These are phyloP conservation scores for Drosophila longiperda DNA, from an alignment of 2,888 invertebrate species.

Conservation along the genomic window DNA sequence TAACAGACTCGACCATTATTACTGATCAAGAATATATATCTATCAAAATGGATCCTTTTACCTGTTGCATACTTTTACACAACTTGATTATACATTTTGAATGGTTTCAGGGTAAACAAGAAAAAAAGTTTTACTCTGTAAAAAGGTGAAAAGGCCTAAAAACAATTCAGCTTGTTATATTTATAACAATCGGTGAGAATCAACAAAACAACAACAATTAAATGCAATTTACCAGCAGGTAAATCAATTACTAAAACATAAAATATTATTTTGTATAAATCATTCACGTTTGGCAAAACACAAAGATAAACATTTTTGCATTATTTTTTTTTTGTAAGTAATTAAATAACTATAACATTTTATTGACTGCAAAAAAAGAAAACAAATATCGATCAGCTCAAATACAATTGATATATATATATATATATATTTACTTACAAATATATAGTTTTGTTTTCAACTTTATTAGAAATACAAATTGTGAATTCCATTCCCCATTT, in stretches of 20 bases:
- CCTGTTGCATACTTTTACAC: background rate
- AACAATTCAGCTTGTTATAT: conserved; percentile 18
- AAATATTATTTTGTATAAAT: no score
- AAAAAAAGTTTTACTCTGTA: background rate
- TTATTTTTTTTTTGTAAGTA: background rate
- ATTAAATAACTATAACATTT: background rate
- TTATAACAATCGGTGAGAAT: background rate
- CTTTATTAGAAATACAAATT: background rate
- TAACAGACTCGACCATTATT: background rate
- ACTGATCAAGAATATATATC: background rate
- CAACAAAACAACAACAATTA: background rate
- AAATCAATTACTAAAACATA: background rate
- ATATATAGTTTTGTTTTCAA: background rate
- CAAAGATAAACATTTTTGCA: background rate
- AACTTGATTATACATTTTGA: background rate
- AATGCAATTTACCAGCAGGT: background rate
- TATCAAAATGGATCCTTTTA: background rate
- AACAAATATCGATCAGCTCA: background rate
- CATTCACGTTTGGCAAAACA: background rate
- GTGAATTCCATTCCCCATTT: background rate
- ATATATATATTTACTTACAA: background rate
- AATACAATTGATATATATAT: background rate
- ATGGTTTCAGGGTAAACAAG: background rate
- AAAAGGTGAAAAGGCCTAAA: conserved; percentile 16
- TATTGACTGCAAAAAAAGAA: background rate